A percentile compares a stretch with the other conserved stretches of the same genome.
Evolutionary conservation across 64 coral and sea anemone species (phyloP).

Genomic region (Stichodactyla helianthus): DNA sequence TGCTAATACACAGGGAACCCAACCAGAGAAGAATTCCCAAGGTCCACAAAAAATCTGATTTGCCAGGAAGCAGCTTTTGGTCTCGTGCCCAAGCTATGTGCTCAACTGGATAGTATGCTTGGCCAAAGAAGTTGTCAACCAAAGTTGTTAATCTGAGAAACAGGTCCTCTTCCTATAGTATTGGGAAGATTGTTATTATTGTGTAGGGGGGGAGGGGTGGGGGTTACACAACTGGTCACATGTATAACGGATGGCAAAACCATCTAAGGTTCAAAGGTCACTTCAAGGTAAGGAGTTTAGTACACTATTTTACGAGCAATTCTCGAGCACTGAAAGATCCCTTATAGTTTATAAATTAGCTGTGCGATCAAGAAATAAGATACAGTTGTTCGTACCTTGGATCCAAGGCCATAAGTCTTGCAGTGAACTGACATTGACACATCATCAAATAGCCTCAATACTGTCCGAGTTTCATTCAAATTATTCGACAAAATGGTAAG

Average conservation of each 20-base stretch:
- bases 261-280: no score
- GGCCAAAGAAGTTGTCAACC: constrained; percentile 57
- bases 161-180: constrained; percentile 49
- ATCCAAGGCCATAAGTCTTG: constrained; percentile 57
- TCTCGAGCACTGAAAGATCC: neutral
- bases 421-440: constrained; percentile 58
- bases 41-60: constrained; percentile 48
- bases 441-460: constrained; percentile 83
- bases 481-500: constrained; percentile 39
- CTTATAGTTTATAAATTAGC: neutral
- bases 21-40: constrained; percentile 64
- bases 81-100: constrained; percentile 81
- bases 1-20: constrained; percentile 49
- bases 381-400: constrained; percentile 31
- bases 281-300: neutral
- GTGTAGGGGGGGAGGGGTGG: no score
- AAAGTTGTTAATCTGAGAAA: constrained; percentile 52
- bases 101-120: constrained; percentile 77
- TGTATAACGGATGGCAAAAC: no score
- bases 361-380: neutral
- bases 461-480: constrained; percentile 51
- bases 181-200: neutral
- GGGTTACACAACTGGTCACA: no score
- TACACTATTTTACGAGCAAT: neutral
- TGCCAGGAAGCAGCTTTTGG: constrained; percentile 58